phyloP scores from a whole-genome alignment of 2,888 invertebrate genomes.

The Glyphotaelius pellucidus region DNA sequence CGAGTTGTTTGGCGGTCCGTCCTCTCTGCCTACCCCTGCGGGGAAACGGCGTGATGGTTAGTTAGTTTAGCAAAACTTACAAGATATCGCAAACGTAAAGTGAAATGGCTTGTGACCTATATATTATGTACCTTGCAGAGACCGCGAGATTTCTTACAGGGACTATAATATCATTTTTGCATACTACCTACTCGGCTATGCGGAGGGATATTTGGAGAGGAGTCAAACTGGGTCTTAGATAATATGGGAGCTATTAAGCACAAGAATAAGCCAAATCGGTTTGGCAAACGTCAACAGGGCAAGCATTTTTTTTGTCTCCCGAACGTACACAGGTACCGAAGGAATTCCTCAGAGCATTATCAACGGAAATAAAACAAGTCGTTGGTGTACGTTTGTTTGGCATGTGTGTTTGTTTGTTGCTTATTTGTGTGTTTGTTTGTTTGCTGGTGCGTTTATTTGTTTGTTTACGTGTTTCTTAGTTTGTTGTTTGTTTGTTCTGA shows the following conservation, averaged over 20 bases:
- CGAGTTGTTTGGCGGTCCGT: too few relatives aligned
- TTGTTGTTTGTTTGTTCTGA: too few relatives aligned
- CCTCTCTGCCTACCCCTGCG: too few relatives aligned
- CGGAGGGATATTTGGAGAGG: not conserved
- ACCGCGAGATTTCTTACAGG: not conserved
- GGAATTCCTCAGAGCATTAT: not conserved
- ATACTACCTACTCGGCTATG: not conserved
- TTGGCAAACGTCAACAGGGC: not conserved
- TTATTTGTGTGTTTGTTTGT: too few relatives aligned
- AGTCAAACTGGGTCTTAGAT: not conserved
- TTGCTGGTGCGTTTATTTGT: too few relatives aligned
- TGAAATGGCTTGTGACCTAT: not conserved
- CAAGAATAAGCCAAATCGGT: not conserved
- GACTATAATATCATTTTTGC: not conserved
- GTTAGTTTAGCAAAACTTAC: too few relatives aligned
- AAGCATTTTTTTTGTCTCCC: not conserved
- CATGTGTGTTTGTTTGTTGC: too few relatives aligned
- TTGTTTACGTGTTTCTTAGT: too few relatives aligned
- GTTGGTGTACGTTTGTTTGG: too few relatives aligned
- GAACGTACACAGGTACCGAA: not conserved
- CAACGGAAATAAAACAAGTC: too few relatives aligned
- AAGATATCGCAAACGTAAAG: not conserved
- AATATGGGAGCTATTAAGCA: not conserved
- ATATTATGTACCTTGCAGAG: not conserved
- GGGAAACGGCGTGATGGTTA: too few relatives aligned